Evolutionary conservation across 2,888 invertebrate species (phyloP).

Genomic region (Torymus tubicola): DNA sequence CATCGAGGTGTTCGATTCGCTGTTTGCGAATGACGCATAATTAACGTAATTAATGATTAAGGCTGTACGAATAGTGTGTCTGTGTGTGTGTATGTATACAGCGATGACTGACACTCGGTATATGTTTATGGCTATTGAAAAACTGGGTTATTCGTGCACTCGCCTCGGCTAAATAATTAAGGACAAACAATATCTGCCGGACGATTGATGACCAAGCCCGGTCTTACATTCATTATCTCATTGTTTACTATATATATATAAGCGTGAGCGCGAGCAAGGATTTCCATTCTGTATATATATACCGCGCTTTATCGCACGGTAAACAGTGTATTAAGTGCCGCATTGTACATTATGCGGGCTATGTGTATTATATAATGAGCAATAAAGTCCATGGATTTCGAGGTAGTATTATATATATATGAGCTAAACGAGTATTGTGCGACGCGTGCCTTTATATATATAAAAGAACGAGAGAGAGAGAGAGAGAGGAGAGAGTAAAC

Average conservation of each 20-base stretch:
- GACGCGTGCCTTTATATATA: neutral
- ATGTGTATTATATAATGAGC: no score
- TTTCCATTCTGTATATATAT: neutral
- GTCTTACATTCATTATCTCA: conserved; percentile 25
- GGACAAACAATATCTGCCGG: conserved; percentile 31
- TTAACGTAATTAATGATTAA: conserved; percentile 50
- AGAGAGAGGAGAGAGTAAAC: no score
- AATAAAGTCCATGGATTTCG: no score
- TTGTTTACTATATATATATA: conserved; percentile 4
- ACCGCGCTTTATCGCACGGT: no score
- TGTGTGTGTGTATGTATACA: neutral
- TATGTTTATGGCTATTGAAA: conserved; percentile 15
- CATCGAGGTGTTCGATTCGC: neutral
- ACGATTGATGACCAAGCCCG: neutral
- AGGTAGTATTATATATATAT: no score
- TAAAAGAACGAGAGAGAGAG: neutral
- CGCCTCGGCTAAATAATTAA: conserved; percentile 35
- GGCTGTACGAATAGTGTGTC: neutral
- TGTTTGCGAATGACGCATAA: conserved; percentile 49
- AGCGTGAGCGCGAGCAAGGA: neutral
- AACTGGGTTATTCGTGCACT: conserved; percentile 31
- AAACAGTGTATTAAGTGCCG: no score
- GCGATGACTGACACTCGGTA: neutral
- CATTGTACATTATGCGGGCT: no score
- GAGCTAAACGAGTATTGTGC: no score